Evolutionary conservation across 2,113 vertebrate genomes (phyloP).

Genomic region (Anhinga rufa): DNA sequence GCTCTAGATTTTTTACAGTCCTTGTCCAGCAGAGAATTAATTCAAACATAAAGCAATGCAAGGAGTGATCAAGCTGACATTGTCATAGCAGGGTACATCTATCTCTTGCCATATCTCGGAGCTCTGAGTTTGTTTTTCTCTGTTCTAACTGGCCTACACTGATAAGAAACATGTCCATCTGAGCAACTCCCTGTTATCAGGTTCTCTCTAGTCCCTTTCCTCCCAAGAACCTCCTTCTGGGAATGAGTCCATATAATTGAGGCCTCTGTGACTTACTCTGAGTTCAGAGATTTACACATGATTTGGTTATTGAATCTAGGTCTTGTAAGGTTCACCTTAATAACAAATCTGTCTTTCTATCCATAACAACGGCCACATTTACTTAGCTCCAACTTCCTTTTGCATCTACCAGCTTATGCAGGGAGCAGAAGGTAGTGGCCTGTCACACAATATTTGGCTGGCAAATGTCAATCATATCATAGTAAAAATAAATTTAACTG

Average conservation of each 20-base stretch:
- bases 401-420: neutral
- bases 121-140: neutral
- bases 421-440: neutral
- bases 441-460: neutral
- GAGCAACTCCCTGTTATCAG: neutral
- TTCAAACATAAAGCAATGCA: neutral
- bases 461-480: neutral
- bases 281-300: neutral
- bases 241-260: neutral
- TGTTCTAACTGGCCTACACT: neutral
- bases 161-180: neutral
- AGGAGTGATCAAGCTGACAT: neutral
- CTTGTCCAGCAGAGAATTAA: neutral
- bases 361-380: neutral
- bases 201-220: neutral
- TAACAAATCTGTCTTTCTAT: neutral
- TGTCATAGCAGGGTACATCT: neutral
- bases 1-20: neutral
- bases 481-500: neutral
- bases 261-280: neutral
- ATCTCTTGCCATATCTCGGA: neutral
- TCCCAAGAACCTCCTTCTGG: neutral
- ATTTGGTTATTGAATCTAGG: neutral
- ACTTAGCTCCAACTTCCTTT: neutral
- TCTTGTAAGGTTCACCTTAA: neutral